Conservation (phyloP, 92 coral and sea anemone genomes). For the Paramuricea clavata region DNA sequence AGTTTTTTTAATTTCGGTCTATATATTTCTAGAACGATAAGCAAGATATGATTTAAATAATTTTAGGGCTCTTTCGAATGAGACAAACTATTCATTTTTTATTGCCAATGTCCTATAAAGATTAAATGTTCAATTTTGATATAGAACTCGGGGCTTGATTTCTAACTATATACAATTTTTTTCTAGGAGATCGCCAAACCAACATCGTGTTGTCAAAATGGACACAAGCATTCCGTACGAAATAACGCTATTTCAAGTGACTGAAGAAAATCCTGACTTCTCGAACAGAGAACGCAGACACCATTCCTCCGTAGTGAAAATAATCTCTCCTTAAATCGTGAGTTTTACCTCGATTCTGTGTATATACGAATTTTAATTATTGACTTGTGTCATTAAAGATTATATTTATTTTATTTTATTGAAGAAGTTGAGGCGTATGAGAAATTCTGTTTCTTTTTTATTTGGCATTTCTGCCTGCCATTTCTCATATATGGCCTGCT, state of each 20-base stretch:
- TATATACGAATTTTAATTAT: not conserved
- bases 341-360: not conserved
- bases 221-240: conserved; percentile 88
- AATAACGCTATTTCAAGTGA: conserved; percentile 87
- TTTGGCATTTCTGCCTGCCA: no score
- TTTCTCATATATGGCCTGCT: no score
- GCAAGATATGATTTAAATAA: no score
- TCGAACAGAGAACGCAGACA: conserved; percentile 95
- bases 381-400: not conserved
- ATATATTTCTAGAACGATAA: no score
- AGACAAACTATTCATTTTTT: no score
- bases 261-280: conserved; percentile 99
- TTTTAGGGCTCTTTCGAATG: no score
- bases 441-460: no score
- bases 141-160: not conserved
- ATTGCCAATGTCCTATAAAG: no score
- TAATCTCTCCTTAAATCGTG: conserved; percentile 71
- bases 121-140: no score
- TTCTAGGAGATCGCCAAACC: conserved; percentile 79
- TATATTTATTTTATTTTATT: not conserved
- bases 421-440: not conserved
- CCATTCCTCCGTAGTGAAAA: conserved; percentile 92
- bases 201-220: conserved; percentile 88
- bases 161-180: no score
- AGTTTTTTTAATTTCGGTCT: no score